Evolutionary conservation across 64 coral and sea anemone genomes (phyloP), one percentile per base, ranked within the genome.

Genomic region (Orbicella faveolata): DNA sequence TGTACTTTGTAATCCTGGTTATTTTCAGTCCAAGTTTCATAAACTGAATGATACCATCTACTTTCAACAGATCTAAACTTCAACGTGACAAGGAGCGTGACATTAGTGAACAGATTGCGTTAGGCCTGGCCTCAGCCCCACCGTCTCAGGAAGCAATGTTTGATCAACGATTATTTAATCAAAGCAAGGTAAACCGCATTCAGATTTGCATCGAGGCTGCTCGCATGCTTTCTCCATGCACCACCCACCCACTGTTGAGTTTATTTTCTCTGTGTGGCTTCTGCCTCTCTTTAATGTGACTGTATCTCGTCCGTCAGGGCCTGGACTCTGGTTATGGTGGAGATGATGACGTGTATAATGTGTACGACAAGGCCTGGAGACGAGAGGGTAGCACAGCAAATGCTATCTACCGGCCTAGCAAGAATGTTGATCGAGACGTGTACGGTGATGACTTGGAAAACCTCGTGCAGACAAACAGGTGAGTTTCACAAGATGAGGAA

Each of bases 51-150:
- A 59, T 10, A 15, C 11, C 13, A 10, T 59, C 13, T 16, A 44
- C n/a, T 61, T 83, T 41, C 74, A 75, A 25, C 36, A 96, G 94
- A n/a, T 95, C 97, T n/a, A 99, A 99, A 77, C 80, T 99, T 52
- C 93, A 95, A 64, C 90, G 97, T 75, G 97, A 99, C 80, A 95
- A 93, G 66, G 97, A 99, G 34, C 94, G 97, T 75, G 97, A 99
- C 88, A 93, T 99, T 30, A 99, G 94, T 95, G 97, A 99, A 72
- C 91, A 99, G 86, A 99, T 99, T 89, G 97, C 97, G 65, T 89
- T 99, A 30, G 97, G 97, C 54, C 79, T 93, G 30, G 97, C 97
- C 21, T 88, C 90, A 21, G 91, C 83, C 9, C 79, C 90, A 18
- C 77, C 91, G 6, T 99, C 97, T 34, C 93, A 99, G 36, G 97